Evolutionary conservation across 2,113 vertebrate species (phyloP).

Genomic region (Salminus brasiliensis): DNA sequence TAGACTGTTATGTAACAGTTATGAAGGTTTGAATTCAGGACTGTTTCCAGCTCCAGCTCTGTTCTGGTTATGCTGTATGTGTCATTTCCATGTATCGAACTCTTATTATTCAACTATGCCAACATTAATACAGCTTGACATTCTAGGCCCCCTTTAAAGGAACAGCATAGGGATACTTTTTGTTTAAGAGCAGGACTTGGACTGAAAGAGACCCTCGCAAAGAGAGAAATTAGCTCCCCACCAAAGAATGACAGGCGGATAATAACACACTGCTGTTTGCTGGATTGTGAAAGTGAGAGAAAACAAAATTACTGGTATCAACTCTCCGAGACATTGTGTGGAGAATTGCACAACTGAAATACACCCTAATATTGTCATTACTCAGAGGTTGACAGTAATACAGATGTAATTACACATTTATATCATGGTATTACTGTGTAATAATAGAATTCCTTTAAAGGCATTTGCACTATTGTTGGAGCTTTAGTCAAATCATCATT

Average conservation of each 20-base stretch:
- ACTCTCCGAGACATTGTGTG: neutral
- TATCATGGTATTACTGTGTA: neutral
- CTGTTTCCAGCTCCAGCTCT: too few species aligned
- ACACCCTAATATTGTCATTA: neutral
- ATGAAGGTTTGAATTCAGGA: too few species aligned
- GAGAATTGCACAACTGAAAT: neutral
- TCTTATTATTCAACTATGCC: too few species aligned
- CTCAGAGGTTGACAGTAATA: neutral
- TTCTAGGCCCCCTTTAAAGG: too few species aligned
- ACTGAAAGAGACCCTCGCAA: neutral
- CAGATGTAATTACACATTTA: neutral
- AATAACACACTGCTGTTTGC: neutral
- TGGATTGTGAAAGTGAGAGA: neutral
- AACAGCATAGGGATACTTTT: too few species aligned
- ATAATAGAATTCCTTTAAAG: neutral
- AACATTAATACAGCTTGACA: too few species aligned
- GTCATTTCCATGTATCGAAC: too few species aligned
- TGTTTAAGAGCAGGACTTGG: neutral
- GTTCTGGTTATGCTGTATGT: too few species aligned
- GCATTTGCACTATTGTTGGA: too few species aligned
- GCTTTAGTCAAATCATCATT: too few species aligned
- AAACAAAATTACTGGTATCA: neutral
- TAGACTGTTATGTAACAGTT: too few species aligned
- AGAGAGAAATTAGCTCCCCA: neutral
- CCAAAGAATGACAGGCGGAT: neutral